Conservation (phyloP, 1,140 invertebrate species). For the Dendroctonus ponderosae region DNA sequence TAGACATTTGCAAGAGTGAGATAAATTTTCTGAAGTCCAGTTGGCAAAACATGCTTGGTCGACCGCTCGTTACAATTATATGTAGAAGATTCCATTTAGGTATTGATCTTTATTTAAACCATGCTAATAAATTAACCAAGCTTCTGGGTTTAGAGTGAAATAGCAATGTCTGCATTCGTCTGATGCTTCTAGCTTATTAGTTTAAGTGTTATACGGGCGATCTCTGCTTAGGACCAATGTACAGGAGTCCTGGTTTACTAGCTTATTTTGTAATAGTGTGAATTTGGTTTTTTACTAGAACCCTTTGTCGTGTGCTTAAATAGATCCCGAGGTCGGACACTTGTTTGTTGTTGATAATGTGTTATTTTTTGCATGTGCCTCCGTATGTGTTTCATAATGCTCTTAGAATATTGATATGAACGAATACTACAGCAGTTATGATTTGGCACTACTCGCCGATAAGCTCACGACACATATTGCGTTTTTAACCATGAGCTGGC, state of each 20-base stretch:
- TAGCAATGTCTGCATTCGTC: too few species aligned
- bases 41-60: constrained; percentile 91
- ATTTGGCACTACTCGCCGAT: constrained; percentile 82
- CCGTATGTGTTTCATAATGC: constrained; percentile 10
- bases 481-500: constrained; percentile 92
- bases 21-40: constrained; percentile 94
- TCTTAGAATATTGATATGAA: constrained; percentile 87
- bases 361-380: constrained; percentile 43
- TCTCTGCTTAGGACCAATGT: too few species aligned
- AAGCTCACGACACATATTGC: constrained; percentile 85
- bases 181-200: too few species aligned
- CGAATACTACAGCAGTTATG: constrained; percentile 90
- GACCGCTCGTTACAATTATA: constrained; percentile 85
- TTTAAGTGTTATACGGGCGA: too few species aligned
- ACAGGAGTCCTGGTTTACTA: background rate
- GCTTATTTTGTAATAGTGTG: background rate
- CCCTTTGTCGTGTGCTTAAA: too few species aligned
- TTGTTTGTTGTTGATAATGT: constrained; percentile 2
- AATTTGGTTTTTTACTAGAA: too few species aligned
- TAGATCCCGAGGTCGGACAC: too few species aligned
- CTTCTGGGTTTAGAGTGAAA: too few species aligned
- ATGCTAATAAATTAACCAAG: too few species aligned
- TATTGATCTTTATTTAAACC: constrained; percentile 53
- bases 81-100: constrained; percentile 90
- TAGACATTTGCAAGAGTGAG: constrained; percentile 95